phyloP scores from a whole-genome alignment of 2,888 invertebrate genomes.

The Brachypterus glaber region DNA sequence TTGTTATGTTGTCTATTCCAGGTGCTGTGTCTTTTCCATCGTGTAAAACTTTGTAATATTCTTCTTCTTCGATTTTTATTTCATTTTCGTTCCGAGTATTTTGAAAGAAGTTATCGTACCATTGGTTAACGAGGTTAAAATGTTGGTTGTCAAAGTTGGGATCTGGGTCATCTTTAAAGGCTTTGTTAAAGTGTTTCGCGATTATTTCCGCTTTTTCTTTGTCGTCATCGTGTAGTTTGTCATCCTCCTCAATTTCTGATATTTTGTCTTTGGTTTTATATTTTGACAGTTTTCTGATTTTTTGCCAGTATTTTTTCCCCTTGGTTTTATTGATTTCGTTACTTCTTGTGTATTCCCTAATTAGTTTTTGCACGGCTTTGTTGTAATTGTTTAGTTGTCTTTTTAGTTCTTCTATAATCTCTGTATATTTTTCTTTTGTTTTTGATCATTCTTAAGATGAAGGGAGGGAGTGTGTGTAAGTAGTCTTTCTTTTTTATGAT shows the following conservation, averaged over 20 bases:
- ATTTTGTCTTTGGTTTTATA: slow-evolving; percentile 8
- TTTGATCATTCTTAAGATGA: no score
- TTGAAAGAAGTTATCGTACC: no score
- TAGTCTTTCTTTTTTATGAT: not conserved
- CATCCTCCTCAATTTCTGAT: slow-evolving; percentile 3
- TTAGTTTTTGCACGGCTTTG: slow-evolving; percentile 3
- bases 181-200: slow-evolving; percentile 6
- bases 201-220: slow-evolving; percentile 3
- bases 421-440: no score
- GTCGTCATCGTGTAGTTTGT: no score
- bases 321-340: slow-evolving; percentile 9
- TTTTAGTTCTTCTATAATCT: no score
- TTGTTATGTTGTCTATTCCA: no score
- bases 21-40: no score
- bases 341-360: slow-evolving; percentile 1
- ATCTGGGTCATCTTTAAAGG: slow-evolving; percentile 7
- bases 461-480: no score
- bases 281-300: slow-evolving; percentile 9
- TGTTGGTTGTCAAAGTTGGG: slow-evolving; percentile 4
- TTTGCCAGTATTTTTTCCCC: slow-evolving; percentile 9
- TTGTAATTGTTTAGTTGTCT: slow-evolving; percentile 3
- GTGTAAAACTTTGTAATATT: no score
- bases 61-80: no score
- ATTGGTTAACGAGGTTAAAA: no score
- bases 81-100: no score